Evolutionary conservation across 1,140 invertebrate genomes (phyloP).

Genomic region (Thaumetopoea pityocampa): DNA sequence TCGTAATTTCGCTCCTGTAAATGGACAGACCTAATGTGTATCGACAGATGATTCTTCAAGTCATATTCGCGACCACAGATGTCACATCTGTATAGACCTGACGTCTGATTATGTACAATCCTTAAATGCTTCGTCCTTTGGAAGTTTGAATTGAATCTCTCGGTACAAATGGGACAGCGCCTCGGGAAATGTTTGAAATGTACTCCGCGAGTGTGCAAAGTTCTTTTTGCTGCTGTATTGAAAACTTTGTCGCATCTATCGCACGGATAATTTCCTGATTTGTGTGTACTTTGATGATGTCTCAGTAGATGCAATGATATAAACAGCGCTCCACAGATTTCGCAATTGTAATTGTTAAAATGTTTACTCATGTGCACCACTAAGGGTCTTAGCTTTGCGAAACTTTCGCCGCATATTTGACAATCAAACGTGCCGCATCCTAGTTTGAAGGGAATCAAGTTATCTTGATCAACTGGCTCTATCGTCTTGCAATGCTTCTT

Average conservation of each 20-base stretch:
- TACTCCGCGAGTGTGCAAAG: constrained; percentile 38
- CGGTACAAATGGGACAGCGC: constrained; percentile 53
- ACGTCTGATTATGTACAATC: constrained; percentile 42
- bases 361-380: constrained; percentile 66
- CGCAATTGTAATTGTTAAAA: constrained; percentile 61
- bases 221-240: constrained; percentile 43
- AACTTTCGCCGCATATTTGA: constrained; percentile 45
- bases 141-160: constrained; percentile 57
- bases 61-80: constrained; percentile 53
- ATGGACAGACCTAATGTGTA: constrained; percentile 72
- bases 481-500: constrained; percentile 42
- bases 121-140: constrained; percentile 51
- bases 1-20: constrained; percentile 74
- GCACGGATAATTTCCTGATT: constrained; percentile 52
- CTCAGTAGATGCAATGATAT: constrained; percentile 67
- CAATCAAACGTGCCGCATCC: constrained; percentile 36
- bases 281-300: constrained; percentile 60
- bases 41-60: constrained; percentile 52
- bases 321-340: constrained; percentile 69
- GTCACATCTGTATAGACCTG: constrained; percentile 42
- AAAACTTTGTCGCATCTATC: constrained; percentile 56
- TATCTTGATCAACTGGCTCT: constrained; percentile 40
- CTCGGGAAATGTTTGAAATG: constrained; percentile 45
- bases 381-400: constrained; percentile 39
- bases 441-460: constrained; percentile 56